These are phyloP conservation scores for Drosophila azteca DNA, from an alignment of 1,140 invertebrate species.

Conservation along the genomic window DNA sequence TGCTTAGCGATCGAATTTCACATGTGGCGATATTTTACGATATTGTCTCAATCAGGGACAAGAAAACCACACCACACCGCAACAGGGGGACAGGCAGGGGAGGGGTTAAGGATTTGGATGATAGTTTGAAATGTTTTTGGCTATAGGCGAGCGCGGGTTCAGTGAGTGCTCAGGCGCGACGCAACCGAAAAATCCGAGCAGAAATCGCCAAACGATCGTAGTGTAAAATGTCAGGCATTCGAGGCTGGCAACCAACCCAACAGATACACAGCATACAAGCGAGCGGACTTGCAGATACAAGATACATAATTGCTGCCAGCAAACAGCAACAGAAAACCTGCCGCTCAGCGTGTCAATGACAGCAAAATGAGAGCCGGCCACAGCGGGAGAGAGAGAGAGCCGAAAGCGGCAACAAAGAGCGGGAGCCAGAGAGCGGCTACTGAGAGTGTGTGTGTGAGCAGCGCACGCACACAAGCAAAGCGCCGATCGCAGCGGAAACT, in stretches of 20 bases:
- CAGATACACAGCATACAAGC: slow-evolving; percentile 60
- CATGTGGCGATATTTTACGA: slow-evolving; percentile 70
- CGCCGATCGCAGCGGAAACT: slow-evolving; percentile 35
- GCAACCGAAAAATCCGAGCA: slow-evolving; percentile 6
- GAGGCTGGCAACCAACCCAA: slow-evolving; percentile 27
- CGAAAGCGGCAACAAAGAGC: not conserved
- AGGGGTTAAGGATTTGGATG: not conserved
- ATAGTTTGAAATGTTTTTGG: not conserved
- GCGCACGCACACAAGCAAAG: slow-evolving; percentile 55
- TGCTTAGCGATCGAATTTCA: slow-evolving; percentile 68
- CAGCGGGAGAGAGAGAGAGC: slow-evolving; percentile 3
- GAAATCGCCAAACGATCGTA: slow-evolving; percentile 46
- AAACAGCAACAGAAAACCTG: slow-evolving; percentile 60
- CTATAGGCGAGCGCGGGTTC: not conserved
- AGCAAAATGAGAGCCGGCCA: slow-evolving; percentile 26
- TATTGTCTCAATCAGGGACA: slow-evolving; percentile 72
- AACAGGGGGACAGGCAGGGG: not conserved
- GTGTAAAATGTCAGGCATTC: slow-evolving; percentile 75
- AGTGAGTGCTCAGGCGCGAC: no score
- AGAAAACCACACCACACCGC: no score
- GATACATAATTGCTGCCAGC: slow-evolving; percentile 72
- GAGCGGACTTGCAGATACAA: slow-evolving; percentile 71
- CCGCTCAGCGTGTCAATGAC: slow-evolving; percentile 73
- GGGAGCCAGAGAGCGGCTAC: not conserved
- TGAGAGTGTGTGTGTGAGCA: slow-evolving; percentile 55